Conservation (phyloP, 2,797 vertebrate species). For the Tarsius wallacei region DNA sequence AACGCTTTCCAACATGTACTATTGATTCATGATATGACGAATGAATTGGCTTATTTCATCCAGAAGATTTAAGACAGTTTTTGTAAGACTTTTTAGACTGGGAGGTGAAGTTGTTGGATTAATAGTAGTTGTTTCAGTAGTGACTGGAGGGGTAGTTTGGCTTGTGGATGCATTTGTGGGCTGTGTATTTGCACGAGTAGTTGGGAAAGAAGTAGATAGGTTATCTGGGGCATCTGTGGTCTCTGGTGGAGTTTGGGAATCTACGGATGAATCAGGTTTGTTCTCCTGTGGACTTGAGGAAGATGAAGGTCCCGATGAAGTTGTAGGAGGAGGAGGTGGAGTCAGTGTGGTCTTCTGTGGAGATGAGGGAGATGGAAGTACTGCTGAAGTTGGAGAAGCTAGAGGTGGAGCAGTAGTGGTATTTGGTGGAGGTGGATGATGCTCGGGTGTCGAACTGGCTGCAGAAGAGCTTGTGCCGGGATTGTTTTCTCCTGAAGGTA, state of each 20-base stretch:
- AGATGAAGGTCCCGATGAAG: not conserved
- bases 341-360: accelerated
- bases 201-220: not conserved
- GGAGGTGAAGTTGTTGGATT: not conserved
- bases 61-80: no score
- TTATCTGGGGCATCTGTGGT: not conserved
- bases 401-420: not conserved
- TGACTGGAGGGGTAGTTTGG: not conserved
- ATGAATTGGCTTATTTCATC: no score
- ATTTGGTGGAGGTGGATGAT: not conserved
- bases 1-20: not conserved
- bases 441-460: not conserved
- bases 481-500: not conserved
- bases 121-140: not conserved
- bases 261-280: not conserved
- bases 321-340: not conserved
- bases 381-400: not conserved
- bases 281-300: accelerated
- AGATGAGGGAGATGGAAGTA: not conserved
- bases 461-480: not conserved
- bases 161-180: not conserved
- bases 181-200: not conserved
- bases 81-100: no score
- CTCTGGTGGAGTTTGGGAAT: not conserved
- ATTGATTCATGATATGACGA: not conserved